phyloP scores from a whole-genome alignment of 1,140 invertebrate genomes.

The Pseudomyrmex sp. region DNA sequence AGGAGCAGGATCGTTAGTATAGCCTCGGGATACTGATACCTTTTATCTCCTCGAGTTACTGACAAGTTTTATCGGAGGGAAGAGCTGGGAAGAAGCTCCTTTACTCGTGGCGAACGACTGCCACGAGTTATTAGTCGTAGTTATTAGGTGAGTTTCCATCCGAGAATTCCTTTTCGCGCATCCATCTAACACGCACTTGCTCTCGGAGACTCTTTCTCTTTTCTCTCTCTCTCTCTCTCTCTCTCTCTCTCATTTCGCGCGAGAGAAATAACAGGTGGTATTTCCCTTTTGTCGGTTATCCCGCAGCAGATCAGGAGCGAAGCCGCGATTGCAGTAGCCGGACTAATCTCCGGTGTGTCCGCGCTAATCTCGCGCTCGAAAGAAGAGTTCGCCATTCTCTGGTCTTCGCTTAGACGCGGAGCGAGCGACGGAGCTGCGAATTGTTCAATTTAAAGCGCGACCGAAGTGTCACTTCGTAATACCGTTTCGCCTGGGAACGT shows the following conservation, averaged over 20 bases:
- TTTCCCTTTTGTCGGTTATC: conserved; percentile 47
- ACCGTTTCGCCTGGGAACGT: conserved; percentile 3
- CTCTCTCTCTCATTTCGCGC: conserved; percentile 22
- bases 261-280: conserved; percentile 60
- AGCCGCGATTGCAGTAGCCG: conserved; percentile 26
- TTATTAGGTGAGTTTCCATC: conserved; percentile 10
- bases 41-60: conserved; percentile 78
- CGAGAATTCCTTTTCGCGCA: neutral
- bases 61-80: conserved; percentile 71
- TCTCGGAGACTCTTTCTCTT: conserved; percentile 6
- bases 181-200: conserved; percentile 22
- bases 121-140: conserved; percentile 69
- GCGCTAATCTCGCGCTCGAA: conserved; percentile 41
- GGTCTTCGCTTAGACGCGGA: neutral
- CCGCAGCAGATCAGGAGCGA: neutral
- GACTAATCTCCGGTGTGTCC: conserved; percentile 45
- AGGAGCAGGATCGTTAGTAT: conserved; percentile 69
- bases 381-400: conserved; percentile 36
- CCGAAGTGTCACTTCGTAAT: conserved; percentile 38
- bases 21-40: conserved; percentile 66
- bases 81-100: conserved; percentile 68
- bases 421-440: neutral
- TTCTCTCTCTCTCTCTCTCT: conserved; percentile 34
- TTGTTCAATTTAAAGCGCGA: conserved; percentile 55
- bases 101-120: conserved; percentile 65